Evolutionary conservation across 2,113 vertebrate genomes (phyloP).

Genomic region (Apteryx owenii): DNA sequence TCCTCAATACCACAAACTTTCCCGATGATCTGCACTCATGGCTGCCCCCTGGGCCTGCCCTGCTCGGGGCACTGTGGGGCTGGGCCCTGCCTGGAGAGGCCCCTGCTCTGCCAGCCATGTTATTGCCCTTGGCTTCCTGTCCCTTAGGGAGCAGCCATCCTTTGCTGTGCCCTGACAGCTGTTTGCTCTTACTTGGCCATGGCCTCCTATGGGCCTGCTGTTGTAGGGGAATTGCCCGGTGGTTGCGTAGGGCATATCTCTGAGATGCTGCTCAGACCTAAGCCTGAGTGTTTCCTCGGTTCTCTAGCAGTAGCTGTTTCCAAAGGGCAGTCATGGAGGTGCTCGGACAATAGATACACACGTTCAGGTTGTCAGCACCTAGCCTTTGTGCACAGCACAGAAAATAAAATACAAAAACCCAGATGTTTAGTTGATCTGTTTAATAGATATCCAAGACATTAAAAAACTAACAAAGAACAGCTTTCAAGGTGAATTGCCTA

Average conservation of each 20-base stretch:
- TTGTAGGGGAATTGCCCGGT: neutral
- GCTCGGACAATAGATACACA: neutral
- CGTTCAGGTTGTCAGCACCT: neutral
- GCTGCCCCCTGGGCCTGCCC: accelerated
- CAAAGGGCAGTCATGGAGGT: neutral
- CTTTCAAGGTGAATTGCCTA: neutral
- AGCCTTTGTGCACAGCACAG: neutral
- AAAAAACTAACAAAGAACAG: neutral
- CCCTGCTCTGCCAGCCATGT: neutral
- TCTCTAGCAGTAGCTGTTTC: neutral
- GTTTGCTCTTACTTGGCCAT: neutral
- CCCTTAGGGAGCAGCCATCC: neutral
- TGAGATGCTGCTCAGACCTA: neutral
- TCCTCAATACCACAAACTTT: neutral
- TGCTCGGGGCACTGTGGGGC: accelerated
- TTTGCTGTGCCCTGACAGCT: neutral
- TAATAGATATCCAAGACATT: neutral
- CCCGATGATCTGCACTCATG: neutral
- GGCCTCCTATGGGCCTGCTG: neutral
- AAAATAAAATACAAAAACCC: neutral
- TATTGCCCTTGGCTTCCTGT: neutral
- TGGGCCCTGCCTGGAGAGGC: neutral
- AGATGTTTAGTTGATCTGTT: neutral
- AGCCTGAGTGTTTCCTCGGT: neutral
- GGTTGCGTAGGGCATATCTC: neutral